Base-by-base conservation (phyloP, 35 echinoderm and acorn worm genomes). In the Diadema setosum region DNA sequence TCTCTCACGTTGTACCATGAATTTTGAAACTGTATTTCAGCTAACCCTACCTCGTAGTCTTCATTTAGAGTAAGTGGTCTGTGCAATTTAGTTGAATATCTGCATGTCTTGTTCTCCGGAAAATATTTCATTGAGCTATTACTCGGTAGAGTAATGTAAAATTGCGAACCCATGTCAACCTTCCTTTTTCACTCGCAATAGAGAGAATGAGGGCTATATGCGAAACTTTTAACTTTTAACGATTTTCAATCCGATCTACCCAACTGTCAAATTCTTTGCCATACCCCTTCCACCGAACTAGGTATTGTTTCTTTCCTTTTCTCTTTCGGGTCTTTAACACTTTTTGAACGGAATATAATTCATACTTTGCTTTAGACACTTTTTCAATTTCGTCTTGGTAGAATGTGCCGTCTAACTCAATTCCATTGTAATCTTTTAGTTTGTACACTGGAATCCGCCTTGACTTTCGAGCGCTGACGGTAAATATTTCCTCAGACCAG, bases 211-310 rank as follows among this genome's bases (percentile, higher is more conserved):
- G 65, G 12, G 29, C 29, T 8, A 26, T 70, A 33, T 26, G n/a
- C 48, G n/a, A 9, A 52, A 17, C 37, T 43, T 11, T 0, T 18
- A 12, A 27, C 5, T 45, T 50, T 82, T 46, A 82, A 45, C 45
- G 32, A 11, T n/a, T 9, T 11, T 52, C 48, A 52, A 75, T 6
- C 25, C 49, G 42, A 8, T 7, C 44, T 17, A 91, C 90, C 94
- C 94, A 97, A 65, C 86, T 93, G 44, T 93, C 89, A 36, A 93
- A 97, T 58, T 90, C 88, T 29, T 64, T 24, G 2, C 84, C 89
- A 42, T 93, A 97, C 0, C 94, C 94, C 18, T 35, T 8, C 94
- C 90, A 97, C 31, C 87, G 83, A 33, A 97, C 87, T 41, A 93
- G 90, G 81, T 87, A 93, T 69, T 97, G 81, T 31, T 15, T 92